Percentiles rank a stretch among this genome's conserved stretches.
These are phyloP conservation scores for Avahi laniger DNA, from an alignment of 2,797 vertebrate species.

Conservation along the genomic window DNA sequence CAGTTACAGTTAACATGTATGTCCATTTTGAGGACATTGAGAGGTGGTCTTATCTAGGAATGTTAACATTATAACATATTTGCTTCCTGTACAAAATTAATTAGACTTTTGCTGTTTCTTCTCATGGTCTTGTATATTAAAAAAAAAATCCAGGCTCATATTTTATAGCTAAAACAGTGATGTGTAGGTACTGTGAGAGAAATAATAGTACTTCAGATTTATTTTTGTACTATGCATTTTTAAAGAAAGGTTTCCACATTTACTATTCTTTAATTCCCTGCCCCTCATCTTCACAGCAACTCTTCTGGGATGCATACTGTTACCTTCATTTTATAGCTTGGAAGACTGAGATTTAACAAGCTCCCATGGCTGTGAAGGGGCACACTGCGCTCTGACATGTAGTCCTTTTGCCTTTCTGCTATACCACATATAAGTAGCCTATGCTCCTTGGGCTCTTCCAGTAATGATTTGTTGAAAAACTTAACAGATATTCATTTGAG, in stretches of 20 bases:
- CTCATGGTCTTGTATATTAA: neutral
- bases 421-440: no score
- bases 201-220: neutral
- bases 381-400: neutral
- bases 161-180: neutral
- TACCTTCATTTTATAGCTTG: neutral
- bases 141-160: neutral
- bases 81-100: neutral
- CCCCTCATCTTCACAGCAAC: neutral
- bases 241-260: neutral
- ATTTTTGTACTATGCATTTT: neutral
- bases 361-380: neutral
- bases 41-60: neutral
- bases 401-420: neutral
- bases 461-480: neutral
- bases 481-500: neutral
- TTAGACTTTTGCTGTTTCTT: conserved; percentile 5
- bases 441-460: neutral
- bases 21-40: neutral
- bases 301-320: neutral
- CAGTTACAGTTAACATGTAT: neutral
- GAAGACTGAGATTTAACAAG: neutral
- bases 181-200: neutral
- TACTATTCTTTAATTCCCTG: neutral
- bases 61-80: neutral